Percentiles rank a stretch among this genome's conserved stretches.
These are phyloP conservation scores for Ianthella basta DNA, from an alignment of 37 sponge, comb jelly and placozoan species.

Conservation along the genomic window DNA sequence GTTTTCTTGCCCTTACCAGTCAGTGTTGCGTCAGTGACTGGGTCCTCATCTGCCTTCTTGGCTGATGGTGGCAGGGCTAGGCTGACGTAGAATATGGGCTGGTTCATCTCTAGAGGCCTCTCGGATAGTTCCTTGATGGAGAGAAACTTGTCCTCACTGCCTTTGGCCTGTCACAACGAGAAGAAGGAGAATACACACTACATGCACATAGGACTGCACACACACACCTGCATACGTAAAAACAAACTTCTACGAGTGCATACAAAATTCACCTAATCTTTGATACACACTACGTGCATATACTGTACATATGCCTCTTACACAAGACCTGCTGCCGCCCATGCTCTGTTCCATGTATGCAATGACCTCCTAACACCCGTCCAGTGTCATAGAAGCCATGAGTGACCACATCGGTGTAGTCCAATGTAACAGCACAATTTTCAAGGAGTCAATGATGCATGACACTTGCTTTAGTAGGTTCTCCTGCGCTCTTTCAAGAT, in stretches of 20 bases:
- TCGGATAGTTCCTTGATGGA: slow-evolving; percentile 32
- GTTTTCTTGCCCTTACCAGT: background rate
- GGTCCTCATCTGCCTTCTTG: slow-evolving; percentile 7
- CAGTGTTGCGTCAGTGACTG: background rate
- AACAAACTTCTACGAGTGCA: no score
- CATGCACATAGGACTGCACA: no score
- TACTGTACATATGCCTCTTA: background rate
- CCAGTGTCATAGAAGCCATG: slow-evolving; percentile 96
- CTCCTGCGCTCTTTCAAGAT: no score
- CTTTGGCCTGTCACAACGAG: background rate
- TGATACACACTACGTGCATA: background rate
- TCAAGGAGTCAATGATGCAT: no score
- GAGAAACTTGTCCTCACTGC: slow-evolving; percentile 20
- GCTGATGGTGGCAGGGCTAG: slow-evolving; percentile 42
- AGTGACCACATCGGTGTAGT: slow-evolving; percentile 57
- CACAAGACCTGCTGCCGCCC: no score
- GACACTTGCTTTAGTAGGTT: no score
- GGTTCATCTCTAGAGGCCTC: slow-evolving; percentile 43
- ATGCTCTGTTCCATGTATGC: no score
- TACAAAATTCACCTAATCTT: no score
- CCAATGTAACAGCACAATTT: no score
- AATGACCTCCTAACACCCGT: background rate
- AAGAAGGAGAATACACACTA: no score
- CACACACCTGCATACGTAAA: no score
- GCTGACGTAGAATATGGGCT: slow-evolving; percentile 58